Evolutionary conservation across 2,113 vertebrate species (phyloP).

Genomic region (Limnothrissa miodon): DNA sequence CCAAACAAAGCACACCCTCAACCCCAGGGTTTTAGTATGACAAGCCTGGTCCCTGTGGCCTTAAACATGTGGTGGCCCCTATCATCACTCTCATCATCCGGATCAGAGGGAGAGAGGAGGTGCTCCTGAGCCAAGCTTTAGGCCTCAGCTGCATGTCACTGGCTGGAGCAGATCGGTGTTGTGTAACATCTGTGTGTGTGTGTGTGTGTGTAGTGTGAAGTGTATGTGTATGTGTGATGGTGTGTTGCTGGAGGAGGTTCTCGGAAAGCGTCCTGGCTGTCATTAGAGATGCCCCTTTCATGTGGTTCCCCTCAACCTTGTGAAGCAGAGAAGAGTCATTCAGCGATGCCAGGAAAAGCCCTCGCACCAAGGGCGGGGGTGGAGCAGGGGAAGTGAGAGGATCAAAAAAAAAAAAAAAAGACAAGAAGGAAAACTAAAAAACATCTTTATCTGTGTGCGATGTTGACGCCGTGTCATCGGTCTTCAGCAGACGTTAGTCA

Average conservation of each 20-base stretch:
- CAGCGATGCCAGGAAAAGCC: not conserved
- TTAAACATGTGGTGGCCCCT: not conserved
- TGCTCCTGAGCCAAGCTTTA: not conserved
- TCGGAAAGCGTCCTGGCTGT: conserved; percentile 42
- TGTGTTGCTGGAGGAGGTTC: conserved; percentile 25
- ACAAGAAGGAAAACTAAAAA: not conserved
- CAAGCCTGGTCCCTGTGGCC: not conserved
- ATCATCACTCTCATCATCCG: not conserved
- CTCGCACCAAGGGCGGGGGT: not conserved
- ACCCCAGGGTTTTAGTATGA: not conserved
- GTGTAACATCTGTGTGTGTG: conserved; percentile 25
- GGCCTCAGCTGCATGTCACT: not conserved
- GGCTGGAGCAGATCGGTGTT: not conserved
- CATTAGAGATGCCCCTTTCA: conserved; percentile 42
- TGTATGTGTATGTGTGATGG: not conserved
- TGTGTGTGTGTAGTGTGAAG: not conserved
- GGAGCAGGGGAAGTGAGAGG: not conserved
- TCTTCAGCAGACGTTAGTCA: not conserved
- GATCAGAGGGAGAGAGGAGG: not conserved
- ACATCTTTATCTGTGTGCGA: not conserved
- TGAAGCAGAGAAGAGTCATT: conserved; percentile 26
- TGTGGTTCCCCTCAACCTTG: conserved; percentile 40
- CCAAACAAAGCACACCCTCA: not conserved
- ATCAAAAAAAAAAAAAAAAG: not conserved
- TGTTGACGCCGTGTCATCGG: not conserved